phyloP scores from a whole-genome alignment of 2,113 vertebrate genomes.

The Engystomops pustulosus region DNA sequence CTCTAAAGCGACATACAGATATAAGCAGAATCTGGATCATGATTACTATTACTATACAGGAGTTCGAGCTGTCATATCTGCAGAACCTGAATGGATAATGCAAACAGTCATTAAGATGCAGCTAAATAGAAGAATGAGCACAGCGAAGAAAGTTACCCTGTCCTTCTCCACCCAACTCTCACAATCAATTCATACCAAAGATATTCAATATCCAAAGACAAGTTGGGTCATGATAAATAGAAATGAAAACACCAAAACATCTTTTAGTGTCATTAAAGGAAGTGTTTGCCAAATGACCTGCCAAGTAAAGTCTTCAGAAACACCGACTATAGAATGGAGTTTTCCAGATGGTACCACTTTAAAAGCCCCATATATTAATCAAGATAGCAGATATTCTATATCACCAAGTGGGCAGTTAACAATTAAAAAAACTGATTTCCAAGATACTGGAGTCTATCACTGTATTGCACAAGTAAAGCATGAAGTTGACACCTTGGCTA shows the following conservation, averaged over 20 bases:
- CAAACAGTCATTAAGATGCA: conserved; percentile 80
- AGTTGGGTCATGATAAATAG: conserved; percentile 86
- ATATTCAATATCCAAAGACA: conserved; percentile 61
- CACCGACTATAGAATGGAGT: conserved; percentile 76
- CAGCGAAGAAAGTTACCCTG: conserved; percentile 75
- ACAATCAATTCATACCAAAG: conserved; percentile 66
- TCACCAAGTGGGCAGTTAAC: conserved; percentile 74
- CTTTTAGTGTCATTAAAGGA: conserved; percentile 73
- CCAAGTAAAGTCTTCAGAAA: conserved; percentile 77
- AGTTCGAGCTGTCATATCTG: conserved; percentile 75
- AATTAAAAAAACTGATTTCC: conserved; percentile 70
- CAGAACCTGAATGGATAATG: conserved; percentile 85
- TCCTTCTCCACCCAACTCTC: conserved; percentile 71
- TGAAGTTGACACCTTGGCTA: conserved; percentile 71
- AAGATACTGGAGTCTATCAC: conserved; percentile 83
- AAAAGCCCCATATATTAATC: conserved; percentile 69
- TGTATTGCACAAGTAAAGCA: conserved; percentile 78
- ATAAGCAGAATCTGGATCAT: conserved; percentile 78
- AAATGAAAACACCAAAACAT: conserved; percentile 62
- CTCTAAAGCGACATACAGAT: conserved; percentile 71
- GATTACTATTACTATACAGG: conserved; percentile 88
- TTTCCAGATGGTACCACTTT: conserved; percentile 81
- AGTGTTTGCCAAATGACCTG: conserved; percentile 75
- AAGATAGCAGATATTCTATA: conserved; percentile 73
- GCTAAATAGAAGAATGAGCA: conserved; percentile 82